A percentile compares a stretch with the other conserved stretches of the same genome.
Conservation (phyloP, 2,797 vertebrate species). For the Bovichtus diacanthus region DNA sequence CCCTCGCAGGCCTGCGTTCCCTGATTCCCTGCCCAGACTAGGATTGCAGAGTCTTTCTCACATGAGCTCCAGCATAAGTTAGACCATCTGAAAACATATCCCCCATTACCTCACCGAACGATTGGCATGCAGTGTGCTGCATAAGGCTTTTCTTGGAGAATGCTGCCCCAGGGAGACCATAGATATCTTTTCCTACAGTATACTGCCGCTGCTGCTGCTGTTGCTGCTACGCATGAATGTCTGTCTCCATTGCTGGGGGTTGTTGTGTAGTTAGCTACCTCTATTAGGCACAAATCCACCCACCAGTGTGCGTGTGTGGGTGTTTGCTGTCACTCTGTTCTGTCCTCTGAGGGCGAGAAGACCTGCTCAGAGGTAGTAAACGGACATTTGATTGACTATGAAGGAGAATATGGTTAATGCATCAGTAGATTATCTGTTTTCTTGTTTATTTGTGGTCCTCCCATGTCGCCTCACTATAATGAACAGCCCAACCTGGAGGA, state of each 20-base stretch:
- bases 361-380: conserved; percentile 70
- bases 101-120: conserved; percentile 72
- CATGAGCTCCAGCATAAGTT: conserved; percentile 76
- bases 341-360: conserved; percentile 58
- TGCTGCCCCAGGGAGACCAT: conserved; percentile 74
- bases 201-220: conserved; percentile 38
- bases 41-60: conserved; percentile 68
- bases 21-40: conserved; percentile 60
- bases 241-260: conserved; percentile 72
- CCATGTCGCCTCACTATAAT: conserved; percentile 49
- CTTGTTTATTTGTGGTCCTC: conserved; percentile 64
- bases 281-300: conserved; percentile 79
- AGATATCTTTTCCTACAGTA: conserved; percentile 72
- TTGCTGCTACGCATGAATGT: conserved; percentile 61
- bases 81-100: conserved; percentile 79
- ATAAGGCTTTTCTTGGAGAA: conserved; percentile 78
- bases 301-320: conserved; percentile 70
- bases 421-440: conserved; percentile 65
- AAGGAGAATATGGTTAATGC: conserved; percentile 67
- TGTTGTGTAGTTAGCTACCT: conserved; percentile 74
- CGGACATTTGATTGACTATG: conserved; percentile 74
- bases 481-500: conserved; percentile 48
- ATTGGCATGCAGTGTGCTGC: conserved; percentile 71
- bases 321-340: conserved; percentile 74
- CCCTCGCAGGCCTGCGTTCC: conserved; percentile 48